Conservation (phyloP, 2,797 vertebrate genomes). For the Tragopan temminckii region DNA sequence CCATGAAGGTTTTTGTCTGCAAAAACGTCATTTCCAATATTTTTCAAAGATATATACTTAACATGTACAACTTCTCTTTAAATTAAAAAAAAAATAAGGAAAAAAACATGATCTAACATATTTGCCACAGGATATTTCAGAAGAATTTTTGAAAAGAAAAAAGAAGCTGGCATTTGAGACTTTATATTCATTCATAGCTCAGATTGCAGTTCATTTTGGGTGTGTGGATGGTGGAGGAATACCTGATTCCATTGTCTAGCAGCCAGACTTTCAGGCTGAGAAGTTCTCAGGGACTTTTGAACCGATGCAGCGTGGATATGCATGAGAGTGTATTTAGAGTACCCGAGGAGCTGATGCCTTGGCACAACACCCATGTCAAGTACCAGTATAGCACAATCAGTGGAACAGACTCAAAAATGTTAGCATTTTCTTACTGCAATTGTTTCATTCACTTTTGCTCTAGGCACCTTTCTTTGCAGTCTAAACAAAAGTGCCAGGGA, state of each 20-base stretch:
- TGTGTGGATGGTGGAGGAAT: not conserved
- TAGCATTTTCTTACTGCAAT: constrained; percentile 54
- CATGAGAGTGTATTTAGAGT: not conserved
- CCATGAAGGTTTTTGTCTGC: rapidly evolving
- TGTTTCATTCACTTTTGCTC: constrained; percentile 42
- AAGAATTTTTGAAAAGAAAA: not conserved
- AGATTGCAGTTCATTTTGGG: not conserved
- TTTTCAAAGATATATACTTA: not conserved
- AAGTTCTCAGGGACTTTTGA: not conserved
- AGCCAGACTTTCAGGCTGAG: not conserved
- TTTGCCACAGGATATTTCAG: not conserved
- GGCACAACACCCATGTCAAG: not conserved
- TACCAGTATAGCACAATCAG: not conserved
- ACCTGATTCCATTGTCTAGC: not conserved
- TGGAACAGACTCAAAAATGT: constrained; percentile 21
- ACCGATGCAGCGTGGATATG: not conserved
- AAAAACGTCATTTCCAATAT: not conserved
- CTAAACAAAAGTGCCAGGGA: constrained; percentile 47
- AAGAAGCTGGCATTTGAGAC: not conserved
- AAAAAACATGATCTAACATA: not conserved
- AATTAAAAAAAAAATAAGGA: not conserved
- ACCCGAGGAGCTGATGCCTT: not conserved
- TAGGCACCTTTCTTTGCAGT: constrained; percentile 27
- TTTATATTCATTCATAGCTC: not conserved
- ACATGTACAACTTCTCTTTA: not conserved